A percentile compares a stretch with the other conserved stretches of the same genome.
Evolutionary conservation across 1,140 invertebrate genomes (phyloP).

Genomic region (Drosophila murphyi): DNA sequence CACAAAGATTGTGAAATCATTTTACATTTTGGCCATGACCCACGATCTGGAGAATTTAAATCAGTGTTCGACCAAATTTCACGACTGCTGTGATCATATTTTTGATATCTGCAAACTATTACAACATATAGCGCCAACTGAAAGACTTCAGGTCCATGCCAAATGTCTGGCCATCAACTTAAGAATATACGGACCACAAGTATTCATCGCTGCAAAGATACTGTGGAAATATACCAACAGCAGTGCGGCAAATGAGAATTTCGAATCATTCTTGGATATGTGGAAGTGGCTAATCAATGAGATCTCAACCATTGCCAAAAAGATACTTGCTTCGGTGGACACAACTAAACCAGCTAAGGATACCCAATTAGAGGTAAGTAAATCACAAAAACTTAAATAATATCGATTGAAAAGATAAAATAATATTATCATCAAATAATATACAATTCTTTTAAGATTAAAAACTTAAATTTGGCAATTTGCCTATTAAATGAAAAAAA

Average conservation of each 20-base stretch:
- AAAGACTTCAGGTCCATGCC: conserved; percentile 96
- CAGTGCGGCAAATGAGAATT: conserved; percentile 98
- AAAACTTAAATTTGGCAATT: too few relatives aligned
- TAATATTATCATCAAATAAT: too few relatives aligned
- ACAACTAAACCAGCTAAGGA: conserved; percentile 66
- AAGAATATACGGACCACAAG: conserved; percentile 96
- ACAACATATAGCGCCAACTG: conserved; percentile 96
- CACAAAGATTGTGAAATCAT: conserved; percentile 90
- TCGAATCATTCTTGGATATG: conserved; percentile 99
- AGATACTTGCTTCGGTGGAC: conserved; percentile 92
- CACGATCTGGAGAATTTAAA: conserved; percentile 93
- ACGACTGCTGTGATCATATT: conserved; percentile 96
- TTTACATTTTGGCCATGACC: conserved; percentile 91
- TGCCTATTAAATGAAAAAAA: too few relatives aligned
- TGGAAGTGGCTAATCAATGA: conserved; percentile 97
- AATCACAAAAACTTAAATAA: background rate
- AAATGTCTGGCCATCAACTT: conserved; percentile 98
- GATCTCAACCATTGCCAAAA: conserved; percentile 93
- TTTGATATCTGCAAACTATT: conserved; percentile 98
- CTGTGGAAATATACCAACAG: conserved; percentile 95
- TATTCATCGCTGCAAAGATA: conserved; percentile 96
- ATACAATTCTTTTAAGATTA: too few relatives aligned
- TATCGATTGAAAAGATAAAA: too few relatives aligned
- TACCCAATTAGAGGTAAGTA: conserved; percentile 63
- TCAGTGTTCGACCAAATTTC: conserved; percentile 92